Conservation (phyloP, 2,797 vertebrate genomes). For the Hephaestus fuliginosus region DNA sequence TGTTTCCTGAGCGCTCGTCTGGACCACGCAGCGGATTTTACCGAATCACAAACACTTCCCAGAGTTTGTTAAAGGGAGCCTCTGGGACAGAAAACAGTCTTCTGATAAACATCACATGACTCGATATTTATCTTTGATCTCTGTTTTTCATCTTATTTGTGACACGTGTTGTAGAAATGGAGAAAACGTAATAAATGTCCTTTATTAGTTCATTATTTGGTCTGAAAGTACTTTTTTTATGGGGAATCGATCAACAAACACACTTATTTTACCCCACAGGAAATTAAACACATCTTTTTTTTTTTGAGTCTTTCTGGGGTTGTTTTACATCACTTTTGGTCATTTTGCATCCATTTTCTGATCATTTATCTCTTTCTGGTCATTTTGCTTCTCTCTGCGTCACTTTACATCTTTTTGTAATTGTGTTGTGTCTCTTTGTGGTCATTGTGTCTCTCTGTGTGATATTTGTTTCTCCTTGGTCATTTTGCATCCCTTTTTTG, state of each 20-base stretch:
- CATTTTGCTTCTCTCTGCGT: too few relatives aligned
- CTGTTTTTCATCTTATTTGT: neutral
- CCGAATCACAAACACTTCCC: neutral
- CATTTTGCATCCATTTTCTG: accelerated
- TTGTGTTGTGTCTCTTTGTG: neutral
- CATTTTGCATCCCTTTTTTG: neutral
- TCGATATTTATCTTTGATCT: neutral
- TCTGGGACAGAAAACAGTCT: neutral
- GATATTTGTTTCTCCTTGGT: neutral
- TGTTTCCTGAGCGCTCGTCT: too few relatives aligned
- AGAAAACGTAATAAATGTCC: too few relatives aligned
- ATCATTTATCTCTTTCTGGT: neutral
- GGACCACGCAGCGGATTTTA: too few relatives aligned
- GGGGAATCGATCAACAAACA: too few relatives aligned
- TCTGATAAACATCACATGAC: neutral
- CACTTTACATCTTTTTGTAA: too few relatives aligned
- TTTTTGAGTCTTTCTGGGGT: neutral
- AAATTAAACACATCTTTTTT: neutral
- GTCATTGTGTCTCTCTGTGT: neutral
- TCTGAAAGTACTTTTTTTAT: too few relatives aligned
- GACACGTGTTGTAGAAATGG: too few relatives aligned
- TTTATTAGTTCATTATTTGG: too few relatives aligned
- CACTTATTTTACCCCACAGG: neutral
- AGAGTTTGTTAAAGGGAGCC: neutral
- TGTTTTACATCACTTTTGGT: neutral